Conservation (phyloP, 2,113 vertebrate genomes). For the Oreotrochilus melanogaster region DNA sequence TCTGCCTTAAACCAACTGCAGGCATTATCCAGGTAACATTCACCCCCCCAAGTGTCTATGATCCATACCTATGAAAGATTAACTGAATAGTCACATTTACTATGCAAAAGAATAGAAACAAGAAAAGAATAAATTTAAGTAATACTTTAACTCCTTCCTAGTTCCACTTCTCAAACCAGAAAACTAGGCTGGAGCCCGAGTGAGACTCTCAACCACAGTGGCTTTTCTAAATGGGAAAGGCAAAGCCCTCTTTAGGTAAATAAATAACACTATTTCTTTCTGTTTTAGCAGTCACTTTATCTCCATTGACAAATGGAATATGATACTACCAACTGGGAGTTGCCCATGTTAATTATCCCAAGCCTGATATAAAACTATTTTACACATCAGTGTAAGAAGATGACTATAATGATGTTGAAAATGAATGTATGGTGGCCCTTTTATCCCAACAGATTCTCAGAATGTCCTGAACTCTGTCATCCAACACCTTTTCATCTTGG, state of each 20-base stretch:
- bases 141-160: neutral
- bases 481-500: neutral
- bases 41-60: neutral
- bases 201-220: neutral
- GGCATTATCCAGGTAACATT: neutral
- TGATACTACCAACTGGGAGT: neutral
- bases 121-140: neutral
- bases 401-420: neutral
- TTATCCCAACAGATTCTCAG: neutral
- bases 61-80: neutral
- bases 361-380: neutral
- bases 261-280: neutral
- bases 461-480: neutral
- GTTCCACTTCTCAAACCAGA: neutral
- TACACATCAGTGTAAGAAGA: neutral
- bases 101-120: neutral
- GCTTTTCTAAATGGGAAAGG: neutral
- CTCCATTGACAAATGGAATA: neutral
- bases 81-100: neutral
- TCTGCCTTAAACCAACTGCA: neutral
- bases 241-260: neutral
- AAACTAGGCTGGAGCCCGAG: neutral
- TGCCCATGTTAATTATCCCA: neutral
- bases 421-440: neutral
- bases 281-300: neutral